Evolutionary conservation across 2,113 vertebrate genomes (phyloP), one percentile per base, ranked within the genome.

Genomic region (Cochlearius cochlearius): DNA sequence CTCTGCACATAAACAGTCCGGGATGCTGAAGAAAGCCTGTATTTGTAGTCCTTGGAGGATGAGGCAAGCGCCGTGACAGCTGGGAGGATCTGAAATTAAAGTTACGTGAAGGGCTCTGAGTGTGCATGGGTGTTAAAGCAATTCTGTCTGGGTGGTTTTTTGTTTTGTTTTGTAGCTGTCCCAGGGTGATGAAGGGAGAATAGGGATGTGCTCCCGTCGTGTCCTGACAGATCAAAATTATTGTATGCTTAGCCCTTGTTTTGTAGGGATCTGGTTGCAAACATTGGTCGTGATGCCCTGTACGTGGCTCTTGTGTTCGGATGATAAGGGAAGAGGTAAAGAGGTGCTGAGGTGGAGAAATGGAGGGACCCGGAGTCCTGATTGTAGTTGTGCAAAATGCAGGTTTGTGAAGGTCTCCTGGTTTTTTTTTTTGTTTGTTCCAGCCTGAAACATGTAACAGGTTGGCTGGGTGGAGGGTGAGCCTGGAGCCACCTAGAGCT

Each of bases 31-130:
- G 89, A 92, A 92, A 91, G 81, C 84, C 79, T 82, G 77, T 38
- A 27, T 90, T 94, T 92, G 91, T 94, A 80, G 83, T 93, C 94
- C 96, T 97, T 3, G 8, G 94, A 95, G 96, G 88, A 77, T 68
- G 43, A 85, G 80, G 92, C 92, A 87, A 92, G 85, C 23, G 18
- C 86, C 45, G 88, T 59, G 90, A 78, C 96, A 96, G 92, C 93
- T 92, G 91, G 52, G 74, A 82, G 92, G 72, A 75, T 81, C 72
- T 62, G 58, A 94, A 94, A 91, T 96, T 66, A 23, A 90, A 87
- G 79, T 94, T 90, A 77, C 4, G 8, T 92, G 91, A 91, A 94
- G 53, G 88, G 82, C 66, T 79, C 64, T 0, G 41, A 49, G 80
- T 43, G 80, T 43, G 60, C 49, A 49, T 7, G 58, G 87, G 41